Conservation (phyloP, 1,140 invertebrate species). For the Metopolophium dirhodum region DNA sequence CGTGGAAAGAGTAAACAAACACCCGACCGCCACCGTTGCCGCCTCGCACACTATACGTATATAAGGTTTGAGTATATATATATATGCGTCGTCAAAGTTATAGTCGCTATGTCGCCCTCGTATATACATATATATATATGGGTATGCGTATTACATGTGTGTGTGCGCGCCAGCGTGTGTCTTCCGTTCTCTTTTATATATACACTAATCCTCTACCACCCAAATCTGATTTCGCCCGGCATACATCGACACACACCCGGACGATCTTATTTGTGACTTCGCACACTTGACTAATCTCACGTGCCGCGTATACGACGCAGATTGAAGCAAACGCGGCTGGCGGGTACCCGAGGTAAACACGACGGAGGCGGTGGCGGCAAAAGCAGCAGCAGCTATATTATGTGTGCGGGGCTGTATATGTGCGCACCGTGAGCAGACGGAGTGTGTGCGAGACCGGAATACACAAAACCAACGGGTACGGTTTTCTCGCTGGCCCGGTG, state of each 20-base stretch:
- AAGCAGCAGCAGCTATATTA: background rate
- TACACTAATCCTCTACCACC: background rate
- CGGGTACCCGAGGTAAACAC: background rate
- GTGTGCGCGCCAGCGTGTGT: too few species aligned
- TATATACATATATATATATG: background rate
- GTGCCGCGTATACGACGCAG: background rate
- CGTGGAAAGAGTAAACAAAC: constrained; percentile 44
- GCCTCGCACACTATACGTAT: background rate
- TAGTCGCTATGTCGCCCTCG: background rate
- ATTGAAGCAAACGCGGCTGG: background rate
- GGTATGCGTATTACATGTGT: too few species aligned
- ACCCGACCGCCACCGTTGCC: background rate
- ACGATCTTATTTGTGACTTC: constrained; percentile 22
- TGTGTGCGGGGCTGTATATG: too few species aligned
- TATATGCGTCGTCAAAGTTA: background rate
- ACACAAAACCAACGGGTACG: background rate
- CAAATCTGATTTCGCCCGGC: constrained; percentile 19
- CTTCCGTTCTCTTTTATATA: background rate
- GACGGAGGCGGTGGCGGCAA: too few species aligned
- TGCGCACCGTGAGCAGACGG: background rate
- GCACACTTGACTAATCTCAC: constrained; percentile 29
- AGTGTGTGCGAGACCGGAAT: background rate
- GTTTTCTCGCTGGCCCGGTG: background rate
- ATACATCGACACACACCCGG: background rate
- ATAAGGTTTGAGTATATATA: too few species aligned